These are phyloP conservation scores for Halisarca cf. caerulea DNA, from an alignment of 37 sponge, comb jelly and placozoan species.

Conservation along the genomic window DNA sequence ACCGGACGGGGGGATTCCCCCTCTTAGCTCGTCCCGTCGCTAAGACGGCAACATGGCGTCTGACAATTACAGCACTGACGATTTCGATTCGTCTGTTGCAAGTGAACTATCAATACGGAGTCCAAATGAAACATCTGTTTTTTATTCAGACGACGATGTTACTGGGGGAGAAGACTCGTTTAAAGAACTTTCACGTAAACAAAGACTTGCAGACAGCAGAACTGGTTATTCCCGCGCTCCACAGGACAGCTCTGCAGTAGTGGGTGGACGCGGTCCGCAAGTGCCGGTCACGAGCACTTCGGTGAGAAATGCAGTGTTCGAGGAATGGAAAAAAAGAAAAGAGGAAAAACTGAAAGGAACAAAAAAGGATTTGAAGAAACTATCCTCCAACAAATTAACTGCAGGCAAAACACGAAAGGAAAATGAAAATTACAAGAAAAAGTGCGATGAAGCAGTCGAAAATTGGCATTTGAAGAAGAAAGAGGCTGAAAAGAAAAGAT, in stretches of 20 bases:
- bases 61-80: background rate
- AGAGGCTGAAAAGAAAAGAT: background rate
- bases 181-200: background rate
- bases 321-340: constrained; percentile 15
- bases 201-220: no score
- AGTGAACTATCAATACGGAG: background rate
- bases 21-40: background rate
- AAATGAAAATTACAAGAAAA: background rate
- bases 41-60: background rate
- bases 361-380: background rate
- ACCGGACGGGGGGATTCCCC: background rate
- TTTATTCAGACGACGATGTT: background rate
- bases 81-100: background rate
- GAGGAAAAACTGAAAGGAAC: background rate
- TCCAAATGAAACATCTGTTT: background rate
- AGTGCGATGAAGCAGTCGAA: constrained; percentile 11
- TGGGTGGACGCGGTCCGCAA: no score
- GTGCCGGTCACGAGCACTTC: background rate
- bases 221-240: no score
- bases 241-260: no score
- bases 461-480: constrained; percentile 5
- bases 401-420: no score
- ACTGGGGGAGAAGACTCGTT: background rate
- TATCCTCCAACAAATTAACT: no score
- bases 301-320: background rate